Conservation (phyloP, 2,113 vertebrate genomes). For the Puffinus mauretanicus region DNA sequence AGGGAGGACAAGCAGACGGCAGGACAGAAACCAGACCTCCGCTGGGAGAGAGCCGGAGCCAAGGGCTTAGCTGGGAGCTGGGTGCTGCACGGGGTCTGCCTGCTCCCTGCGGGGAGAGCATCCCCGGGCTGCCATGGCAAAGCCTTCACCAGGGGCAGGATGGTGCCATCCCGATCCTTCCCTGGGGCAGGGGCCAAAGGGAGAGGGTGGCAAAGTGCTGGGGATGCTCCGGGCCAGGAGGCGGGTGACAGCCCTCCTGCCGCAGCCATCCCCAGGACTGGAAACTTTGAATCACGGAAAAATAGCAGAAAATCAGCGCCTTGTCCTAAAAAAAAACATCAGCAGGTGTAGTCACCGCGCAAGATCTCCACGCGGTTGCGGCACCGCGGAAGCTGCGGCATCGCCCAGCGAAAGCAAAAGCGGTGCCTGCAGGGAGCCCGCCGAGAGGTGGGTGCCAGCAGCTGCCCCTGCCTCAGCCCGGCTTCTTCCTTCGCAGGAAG, state of each 20-base stretch:
- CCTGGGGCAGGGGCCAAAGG: no score
- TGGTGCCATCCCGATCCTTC: not conserved
- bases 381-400: not conserved
- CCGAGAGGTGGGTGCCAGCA: not conserved
- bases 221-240: not conserved
- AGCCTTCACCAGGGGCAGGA: not conserved
- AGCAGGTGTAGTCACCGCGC: not conserved
- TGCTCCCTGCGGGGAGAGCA: rapidly evolving
- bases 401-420: not conserved
- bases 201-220: not conserved
- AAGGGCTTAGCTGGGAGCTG: slow-evolving; percentile 39
- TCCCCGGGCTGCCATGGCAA: rapidly evolving
- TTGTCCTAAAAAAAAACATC: not conserved
- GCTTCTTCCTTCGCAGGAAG: not conserved
- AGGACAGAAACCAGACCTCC: slow-evolving; percentile 51
- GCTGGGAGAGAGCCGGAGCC: not conserved
- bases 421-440: rapidly evolving
- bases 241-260: not conserved
- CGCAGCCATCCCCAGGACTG: not conserved
- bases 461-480: rapidly evolving
- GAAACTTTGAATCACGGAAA: not conserved
- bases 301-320: not conserved
- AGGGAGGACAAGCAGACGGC: slow-evolving; percentile 13
- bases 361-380: not conserved
- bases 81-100: not conserved